Evolutionary conservation across 2,797 vertebrate species (phyloP).

Genomic region (Catamblyrhynchus diadema): DNA sequence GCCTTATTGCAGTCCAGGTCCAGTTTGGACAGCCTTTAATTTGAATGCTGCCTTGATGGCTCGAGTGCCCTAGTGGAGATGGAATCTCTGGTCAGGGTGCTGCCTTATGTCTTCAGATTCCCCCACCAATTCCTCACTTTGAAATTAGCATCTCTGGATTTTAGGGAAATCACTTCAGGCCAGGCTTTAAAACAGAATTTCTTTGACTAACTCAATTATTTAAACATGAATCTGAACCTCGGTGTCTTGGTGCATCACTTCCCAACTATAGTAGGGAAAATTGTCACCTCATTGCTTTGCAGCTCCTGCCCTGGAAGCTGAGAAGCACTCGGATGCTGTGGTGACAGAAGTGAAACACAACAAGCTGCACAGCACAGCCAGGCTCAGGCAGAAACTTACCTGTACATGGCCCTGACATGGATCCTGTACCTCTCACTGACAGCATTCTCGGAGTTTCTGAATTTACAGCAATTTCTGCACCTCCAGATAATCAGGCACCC

Average conservation of each 20-base stretch:
- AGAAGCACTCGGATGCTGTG: not conserved
- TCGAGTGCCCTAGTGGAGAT: not conserved
- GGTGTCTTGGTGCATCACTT: not conserved
- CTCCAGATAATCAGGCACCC: not conserved
- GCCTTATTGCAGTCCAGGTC: not conserved
- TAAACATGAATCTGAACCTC: not conserved
- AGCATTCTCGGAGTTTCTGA: not conserved
- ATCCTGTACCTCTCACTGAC: not conserved
- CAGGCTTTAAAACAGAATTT: not conserved
- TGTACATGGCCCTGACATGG: rapidly evolving
- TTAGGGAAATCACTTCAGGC: not conserved
- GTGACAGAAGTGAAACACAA: not conserved
- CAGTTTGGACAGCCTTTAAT: not conserved
- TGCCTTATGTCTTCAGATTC: not conserved
- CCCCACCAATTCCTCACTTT: not conserved
- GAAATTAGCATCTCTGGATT: not conserved
- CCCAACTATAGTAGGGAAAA: not conserved
- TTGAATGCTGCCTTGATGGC: not conserved
- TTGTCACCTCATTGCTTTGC: not conserved
- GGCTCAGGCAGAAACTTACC: not conserved
- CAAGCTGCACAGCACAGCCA: not conserved
- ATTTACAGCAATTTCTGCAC: not conserved
- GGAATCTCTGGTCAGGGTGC: not conserved
- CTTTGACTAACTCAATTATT: not conserved
- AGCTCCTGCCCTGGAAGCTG: not conserved